phyloP scores from a whole-genome alignment of 2,888 invertebrate species.

The Habrosyne pyritoides region DNA sequence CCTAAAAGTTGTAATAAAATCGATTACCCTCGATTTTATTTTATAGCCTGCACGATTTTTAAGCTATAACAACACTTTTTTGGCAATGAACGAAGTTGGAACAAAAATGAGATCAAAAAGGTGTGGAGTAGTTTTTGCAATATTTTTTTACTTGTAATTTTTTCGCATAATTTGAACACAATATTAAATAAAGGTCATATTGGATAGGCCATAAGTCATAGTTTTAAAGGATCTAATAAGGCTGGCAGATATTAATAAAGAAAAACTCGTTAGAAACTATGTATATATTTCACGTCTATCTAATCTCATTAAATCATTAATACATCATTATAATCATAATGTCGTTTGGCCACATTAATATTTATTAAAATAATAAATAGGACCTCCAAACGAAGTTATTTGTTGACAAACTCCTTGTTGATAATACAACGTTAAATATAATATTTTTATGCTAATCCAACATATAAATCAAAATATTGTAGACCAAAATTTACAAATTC shows the following conservation, averaged over 20 bases:
- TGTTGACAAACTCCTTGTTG: slow-evolving; percentile 15
- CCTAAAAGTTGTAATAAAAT: slow-evolving; percentile 32
- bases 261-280: neutral
- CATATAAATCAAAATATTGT: slow-evolving; percentile 20
- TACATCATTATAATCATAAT: neutral
- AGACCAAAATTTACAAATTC: slow-evolving; percentile 20
- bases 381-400: slow-evolving; percentile 8
- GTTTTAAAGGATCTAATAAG: too few relatives aligned
- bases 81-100: neutral
- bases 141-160: neutral
- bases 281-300: neutral
- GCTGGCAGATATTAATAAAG: neutral
- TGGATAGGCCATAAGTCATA: too few relatives aligned
- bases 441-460: slow-evolving; percentile 16
- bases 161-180: too few relatives aligned
- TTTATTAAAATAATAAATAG: neutral
- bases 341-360: neutral
- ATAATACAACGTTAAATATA: slow-evolving; percentile 26
- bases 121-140: neutral
- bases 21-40: slow-evolving; percentile 33
- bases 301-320: neutral
- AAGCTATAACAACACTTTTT: slow-evolving; percentile 14
- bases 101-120: neutral
- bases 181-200: too few relatives aligned
- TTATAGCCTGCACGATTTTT: slow-evolving; percentile 25